Evolutionary conservation across 2,888 invertebrate genomes (phyloP), one percentile per base, ranked within the genome.

Genomic region (Xiphydria camelus): DNA sequence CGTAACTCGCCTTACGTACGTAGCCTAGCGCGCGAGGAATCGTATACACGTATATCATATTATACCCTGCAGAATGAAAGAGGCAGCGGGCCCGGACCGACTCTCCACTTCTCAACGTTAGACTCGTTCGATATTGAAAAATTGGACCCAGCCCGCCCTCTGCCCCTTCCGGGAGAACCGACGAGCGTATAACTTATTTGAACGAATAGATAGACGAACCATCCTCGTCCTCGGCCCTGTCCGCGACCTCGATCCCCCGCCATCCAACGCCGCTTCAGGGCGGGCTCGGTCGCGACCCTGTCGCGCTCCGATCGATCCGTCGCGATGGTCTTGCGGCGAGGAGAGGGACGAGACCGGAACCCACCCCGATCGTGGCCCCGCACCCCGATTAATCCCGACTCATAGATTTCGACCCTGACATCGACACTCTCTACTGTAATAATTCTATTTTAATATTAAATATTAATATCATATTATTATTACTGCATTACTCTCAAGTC

Each of bases 401-500:
- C 29, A 14, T 4, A 26, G n/a, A 29, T 29, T 14, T 7, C 10
- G 14, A 14, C 14, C 29, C 29, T 7, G 14, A 29, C 12, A 29
- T 7, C 12, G 14, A 29, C 29, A 10, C 29, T 29, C 29, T 29
- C 29, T 12, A 29, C 29, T 29, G 29, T 29, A 14, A 29, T 29
- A 14, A 29, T 29, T 29, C 29, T 29, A 29, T 29, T 29, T 29
- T 29, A 29, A 29, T 29, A 29, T 29, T 29, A 29, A 52, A 42
- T 49, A 51, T 43, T 45, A 50, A 38, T 46, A 46, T 47, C 41
- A 36, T 29, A 29, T 41, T 56, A 41, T 64, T 66, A 62, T 68
- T 66, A 54, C 53, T 53, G 50, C 70, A 66, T 65, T 66, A 70
- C 68, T 69, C 12, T 29, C 12, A 29, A 29, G 12, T 29, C 29